Base-by-base conservation (phyloP, 2,888 invertebrate genomes). In the Apodemia zela region DNA sequence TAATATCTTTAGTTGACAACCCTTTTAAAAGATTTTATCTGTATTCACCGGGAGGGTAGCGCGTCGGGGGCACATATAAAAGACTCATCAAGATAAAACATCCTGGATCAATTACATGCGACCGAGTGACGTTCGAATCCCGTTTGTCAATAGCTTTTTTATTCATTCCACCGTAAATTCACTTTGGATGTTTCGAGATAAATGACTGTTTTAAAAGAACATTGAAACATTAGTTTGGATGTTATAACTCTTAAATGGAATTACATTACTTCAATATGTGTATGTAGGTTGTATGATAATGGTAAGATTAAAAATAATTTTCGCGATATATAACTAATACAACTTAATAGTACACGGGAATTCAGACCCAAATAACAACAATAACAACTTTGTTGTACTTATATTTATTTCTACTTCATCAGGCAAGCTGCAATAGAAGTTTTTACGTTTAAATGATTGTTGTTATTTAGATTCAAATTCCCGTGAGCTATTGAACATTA, bases 1-100 rank as follows among this genome's bases (percentile, higher is more conserved):
- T 87, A 86, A 86, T 89, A 89, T 89, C 88, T 88, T 87, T 86
- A 88, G 85, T 83, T 85, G 87, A 85, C 87, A 90, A 88, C 91
- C 91, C 89, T 90, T 90, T 89, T 87, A 84, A 81, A 80, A 87
- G 89, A 90, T 89, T 77, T 84, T 88, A 90, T 91, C 90, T 81
- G 78, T 75, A 76, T 85, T 80, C 78, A 82, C 70, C 79, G 78
- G 80, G 85, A 86, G 89, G 89, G 89, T 87, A 88, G 86, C 87
- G 80, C 80, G 80, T 81, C 75, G 84, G 89, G 87, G 85, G 87
- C 85, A 81, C 79, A 82, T 84, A 85, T 86, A 89, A 87, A 79
- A 81, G 84, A 75, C 81, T 87, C 85, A 88, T 89, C 89, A 81
- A 89, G 91, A 90, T 91, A 89, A 90, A 87, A 81, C 81, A 82